Evolutionary conservation across 92 coral and sea anemone genomes (phyloP).

Genomic region (Umimayanthus kanabou): DNA sequence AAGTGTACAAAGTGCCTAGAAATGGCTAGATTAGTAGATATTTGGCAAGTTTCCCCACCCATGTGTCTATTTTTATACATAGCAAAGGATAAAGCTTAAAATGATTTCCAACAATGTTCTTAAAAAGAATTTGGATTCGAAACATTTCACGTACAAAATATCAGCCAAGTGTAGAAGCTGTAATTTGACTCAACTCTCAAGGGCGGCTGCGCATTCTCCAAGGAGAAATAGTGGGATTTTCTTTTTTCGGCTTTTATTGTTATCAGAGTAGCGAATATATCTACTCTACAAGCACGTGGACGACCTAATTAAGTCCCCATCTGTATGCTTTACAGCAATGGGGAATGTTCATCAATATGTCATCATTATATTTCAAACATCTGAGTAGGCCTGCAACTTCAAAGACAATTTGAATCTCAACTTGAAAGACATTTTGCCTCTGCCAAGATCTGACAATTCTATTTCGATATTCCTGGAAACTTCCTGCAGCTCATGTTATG

Average conservation of each 20-base stretch:
- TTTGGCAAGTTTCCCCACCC: background rate
- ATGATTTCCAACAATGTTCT: background rate
- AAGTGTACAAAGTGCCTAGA: background rate
- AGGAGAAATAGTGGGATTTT: background rate
- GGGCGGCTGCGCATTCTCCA: background rate
- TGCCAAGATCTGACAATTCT: background rate
- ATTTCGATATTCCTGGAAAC: background rate
- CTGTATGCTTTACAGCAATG: background rate
- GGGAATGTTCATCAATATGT: background rate
- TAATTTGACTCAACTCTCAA: background rate
- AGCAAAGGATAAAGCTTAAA: background rate
- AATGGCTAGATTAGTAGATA: background rate
- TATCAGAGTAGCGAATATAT: background rate
- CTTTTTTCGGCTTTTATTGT: background rate
- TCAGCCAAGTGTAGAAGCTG: background rate
- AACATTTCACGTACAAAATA: background rate
- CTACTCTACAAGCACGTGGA: background rate
- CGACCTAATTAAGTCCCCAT: slow-evolving; percentile 12
- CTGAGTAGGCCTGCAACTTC: background rate
- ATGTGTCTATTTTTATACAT: background rate
- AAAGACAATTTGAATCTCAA: background rate
- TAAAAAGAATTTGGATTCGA: background rate
- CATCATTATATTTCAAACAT: background rate
- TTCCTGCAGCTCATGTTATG: background rate
- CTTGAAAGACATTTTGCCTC: background rate